Percentiles rank a stretch among this genome's conserved stretches.
phyloP scores from a whole-genome alignment of 1,140 invertebrate species.

The Physella acuta region DNA sequence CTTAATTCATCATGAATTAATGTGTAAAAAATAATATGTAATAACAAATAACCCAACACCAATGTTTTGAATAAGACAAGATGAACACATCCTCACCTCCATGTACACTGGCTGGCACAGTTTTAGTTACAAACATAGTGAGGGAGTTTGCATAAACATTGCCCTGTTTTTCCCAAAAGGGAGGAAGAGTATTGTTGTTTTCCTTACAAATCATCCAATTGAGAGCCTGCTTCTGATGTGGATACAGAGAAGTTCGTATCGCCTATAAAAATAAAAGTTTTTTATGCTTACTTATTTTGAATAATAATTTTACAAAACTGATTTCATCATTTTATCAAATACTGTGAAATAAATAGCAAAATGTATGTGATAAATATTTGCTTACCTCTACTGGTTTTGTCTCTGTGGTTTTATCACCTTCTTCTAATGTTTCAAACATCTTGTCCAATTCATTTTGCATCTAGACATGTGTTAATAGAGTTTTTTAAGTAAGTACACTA shows the following conservation, averaged over 20 bases:
- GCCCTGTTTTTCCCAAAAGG: conserved; percentile 37
- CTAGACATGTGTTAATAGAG: not conserved
- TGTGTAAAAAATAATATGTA: too few relatives aligned
- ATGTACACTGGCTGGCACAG: conserved; percentile 27
- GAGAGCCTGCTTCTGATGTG: conserved; percentile 81
- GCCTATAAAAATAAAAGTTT: conserved; percentile 29
- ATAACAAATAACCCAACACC: too few relatives aligned
- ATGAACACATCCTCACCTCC: too few relatives aligned
- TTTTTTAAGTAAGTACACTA: too few relatives aligned
- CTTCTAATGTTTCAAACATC: conserved; percentile 17
- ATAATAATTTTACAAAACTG: too few relatives aligned
- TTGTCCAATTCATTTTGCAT: not conserved
- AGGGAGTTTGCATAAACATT: conserved; percentile 32
- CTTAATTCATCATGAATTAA: too few relatives aligned
- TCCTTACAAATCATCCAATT: conserved; percentile 88
- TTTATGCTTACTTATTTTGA: too few relatives aligned
- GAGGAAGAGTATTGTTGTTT: conserved; percentile 41
- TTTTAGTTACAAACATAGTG: conserved; percentile 25
- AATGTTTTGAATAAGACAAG: too few relatives aligned
- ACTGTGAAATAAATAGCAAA: too few relatives aligned
- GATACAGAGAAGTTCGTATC: conserved; percentile 66
- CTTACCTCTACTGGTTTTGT: not conserved
- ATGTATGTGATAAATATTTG: too few relatives aligned
- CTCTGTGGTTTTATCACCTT: conserved; percentile 11
- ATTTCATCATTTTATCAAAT: too few relatives aligned